Percentiles rank a stretch among this genome's conserved stretches.
Conservation (phyloP, 2,888 invertebrate species). For the Podabrus alpinus region DNA sequence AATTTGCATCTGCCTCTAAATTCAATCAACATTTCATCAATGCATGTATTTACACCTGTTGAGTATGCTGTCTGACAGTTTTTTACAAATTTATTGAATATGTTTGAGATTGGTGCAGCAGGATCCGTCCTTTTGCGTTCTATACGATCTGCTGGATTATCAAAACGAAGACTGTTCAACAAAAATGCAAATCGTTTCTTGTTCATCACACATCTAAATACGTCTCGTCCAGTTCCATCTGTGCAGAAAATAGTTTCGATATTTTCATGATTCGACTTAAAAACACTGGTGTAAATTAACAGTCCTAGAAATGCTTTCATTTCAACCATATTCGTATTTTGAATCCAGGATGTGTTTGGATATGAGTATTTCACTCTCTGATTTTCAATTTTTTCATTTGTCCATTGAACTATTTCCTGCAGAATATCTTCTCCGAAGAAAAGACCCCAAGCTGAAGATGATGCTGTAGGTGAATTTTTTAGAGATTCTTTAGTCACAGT, state of each 20-base stretch:
- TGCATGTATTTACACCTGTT: conserved; percentile 12
- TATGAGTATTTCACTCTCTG: not conserved
- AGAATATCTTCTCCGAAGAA: no score
- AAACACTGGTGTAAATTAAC: conserved; percentile 29
- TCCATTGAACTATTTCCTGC: no score
- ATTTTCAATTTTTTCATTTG: no score
- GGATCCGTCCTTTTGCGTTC: conserved; percentile 25
- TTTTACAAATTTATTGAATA: conserved; percentile 20
- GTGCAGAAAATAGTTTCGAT: conserved; percentile 20
- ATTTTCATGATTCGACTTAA: conserved; percentile 36
- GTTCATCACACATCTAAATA: conserved; percentile 35
- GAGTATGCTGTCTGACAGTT: conserved; percentile 18
- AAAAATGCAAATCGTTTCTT: conserved; percentile 30
- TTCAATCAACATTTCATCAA: conserved; percentile 26
- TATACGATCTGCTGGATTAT: conserved; percentile 30
- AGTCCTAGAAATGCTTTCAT: conserved; percentile 32
- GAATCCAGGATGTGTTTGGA: not conserved
- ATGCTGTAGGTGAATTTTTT: no score
- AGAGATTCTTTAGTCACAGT: not conserved
- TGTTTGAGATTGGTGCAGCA: conserved; percentile 21
- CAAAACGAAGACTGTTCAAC: conserved; percentile 34
- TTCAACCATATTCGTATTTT: not conserved
- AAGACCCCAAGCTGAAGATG: no score
- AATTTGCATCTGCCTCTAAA: conserved; percentile 22
- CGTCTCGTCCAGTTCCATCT: conserved; percentile 33